Conservation (phyloP, 2,888 invertebrate species). For the Agrochola lychnidis region DNA sequence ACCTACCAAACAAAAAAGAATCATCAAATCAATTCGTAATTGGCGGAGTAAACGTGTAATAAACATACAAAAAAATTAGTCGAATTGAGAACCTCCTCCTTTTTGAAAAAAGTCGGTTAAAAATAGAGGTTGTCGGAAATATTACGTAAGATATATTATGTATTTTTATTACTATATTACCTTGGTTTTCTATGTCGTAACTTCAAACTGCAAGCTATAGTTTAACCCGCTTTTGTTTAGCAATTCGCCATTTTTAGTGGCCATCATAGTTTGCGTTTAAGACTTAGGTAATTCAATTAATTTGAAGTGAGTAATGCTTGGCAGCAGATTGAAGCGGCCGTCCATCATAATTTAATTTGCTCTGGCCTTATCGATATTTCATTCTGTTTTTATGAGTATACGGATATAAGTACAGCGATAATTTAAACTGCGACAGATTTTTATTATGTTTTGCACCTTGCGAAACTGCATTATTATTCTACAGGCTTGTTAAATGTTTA, state of each 20-base stretch:
- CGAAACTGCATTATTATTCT: background rate
- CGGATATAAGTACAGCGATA: background rate
- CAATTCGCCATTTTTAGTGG: background rate
- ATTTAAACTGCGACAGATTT: conserved; percentile 9
- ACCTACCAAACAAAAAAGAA: no score
- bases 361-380: conserved; percentile 30
- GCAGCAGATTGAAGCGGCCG: conserved; percentile 18
- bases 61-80: no score
- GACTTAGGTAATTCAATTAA: conserved; percentile 17
- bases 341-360: conserved; percentile 34
- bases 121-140: background rate
- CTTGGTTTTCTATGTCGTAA: background rate
- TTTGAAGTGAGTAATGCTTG: conserved; percentile 10
- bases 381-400: conserved; percentile 20
- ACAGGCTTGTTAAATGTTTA: background rate
- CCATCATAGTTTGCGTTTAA: background rate
- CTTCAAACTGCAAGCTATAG: background rate
- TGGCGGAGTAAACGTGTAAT: no score
- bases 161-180: background rate
- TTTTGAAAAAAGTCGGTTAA: no score
- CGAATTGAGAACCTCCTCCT: no score
- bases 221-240: background rate
- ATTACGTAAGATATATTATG: no score
- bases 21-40: no score
- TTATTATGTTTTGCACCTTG: background rate